Evolutionary conservation across 2,797 vertebrate species (phyloP), one percentile per base, ranked within the genome.

Genomic region (Phaenicophaeus curvirostris): DNA sequence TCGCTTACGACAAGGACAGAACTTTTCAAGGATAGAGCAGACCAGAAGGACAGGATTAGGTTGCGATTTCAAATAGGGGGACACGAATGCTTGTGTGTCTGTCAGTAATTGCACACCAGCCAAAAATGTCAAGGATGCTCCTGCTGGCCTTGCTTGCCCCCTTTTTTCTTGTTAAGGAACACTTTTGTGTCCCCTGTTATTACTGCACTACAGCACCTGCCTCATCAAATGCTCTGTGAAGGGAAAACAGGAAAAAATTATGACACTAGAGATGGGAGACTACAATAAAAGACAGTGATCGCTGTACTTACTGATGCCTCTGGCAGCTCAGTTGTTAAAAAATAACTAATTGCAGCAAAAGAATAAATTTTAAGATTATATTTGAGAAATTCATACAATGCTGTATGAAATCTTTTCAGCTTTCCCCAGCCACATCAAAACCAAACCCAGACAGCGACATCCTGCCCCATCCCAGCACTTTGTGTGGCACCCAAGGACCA

Each of bases 51-150:
- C 27, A 63, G 80, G 78, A 50, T 13, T 20, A 61, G 66, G 61
- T 25, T 44, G 42, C 19, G 58, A 63, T 75, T 87, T 85, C 78
- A 91, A 58, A 87, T 61, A 50, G 0, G 3, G 83, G 42, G 65
- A 84, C 50, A 41, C 0, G 1, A 81, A 88, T 57, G 15, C 46
- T 75, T 33, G 23, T 8, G 23, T 51, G 51, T 24, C 53, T 61
- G 48, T 76, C 63, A 73, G 24, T 58, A 66, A 14, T 65, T 53
- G 9, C 35, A 5, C 1, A 65, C 69, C 75, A 88, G 88, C 73
- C 89, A 87, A 69, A 92, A 93, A 95, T 63, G 77, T 89, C 92
- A 93, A 95, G 93, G 88, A 95, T 95, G 92, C 66, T 62, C 51
- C 51, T 51, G n/a, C 69, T n/a, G 51, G 65, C 39, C 39, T 37